These are phyloP conservation scores for Drosophila miranda DNA, from an alignment of 1,140 invertebrate species.

Conservation along the genomic window DNA sequence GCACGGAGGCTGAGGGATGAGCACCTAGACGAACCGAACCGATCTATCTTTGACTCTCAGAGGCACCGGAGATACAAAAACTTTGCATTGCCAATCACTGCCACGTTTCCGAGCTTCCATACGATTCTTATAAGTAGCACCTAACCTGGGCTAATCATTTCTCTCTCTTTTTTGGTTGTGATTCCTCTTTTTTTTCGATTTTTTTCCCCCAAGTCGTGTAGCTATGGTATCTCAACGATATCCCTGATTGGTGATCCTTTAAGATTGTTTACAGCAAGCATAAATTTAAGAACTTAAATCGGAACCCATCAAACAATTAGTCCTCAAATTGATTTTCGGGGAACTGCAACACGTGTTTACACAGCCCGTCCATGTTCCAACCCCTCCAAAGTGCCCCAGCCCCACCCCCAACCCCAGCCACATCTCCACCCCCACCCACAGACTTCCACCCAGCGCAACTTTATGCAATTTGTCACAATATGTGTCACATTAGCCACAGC, in stretches of 20 bases:
- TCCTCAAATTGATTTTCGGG: slow-evolving; percentile 42
- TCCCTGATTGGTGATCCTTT: background rate
- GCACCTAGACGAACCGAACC: no score
- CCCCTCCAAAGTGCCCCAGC: slow-evolving; percentile 20
- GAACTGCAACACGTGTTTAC: slow-evolving; percentile 68
- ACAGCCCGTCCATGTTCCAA: slow-evolving; percentile 28
- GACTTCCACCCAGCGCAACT: slow-evolving; percentile 28
- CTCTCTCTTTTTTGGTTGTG: no score
- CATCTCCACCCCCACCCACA: background rate
- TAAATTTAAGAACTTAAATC: background rate
- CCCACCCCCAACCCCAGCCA: background rate
- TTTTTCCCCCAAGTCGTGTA: no score
- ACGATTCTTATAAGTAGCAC: no score
- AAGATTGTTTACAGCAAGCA: background rate
- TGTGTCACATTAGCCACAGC: slow-evolving; percentile 82
- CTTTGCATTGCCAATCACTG: no score
- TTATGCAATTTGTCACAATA: slow-evolving; percentile 82
- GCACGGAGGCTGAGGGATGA: no score
- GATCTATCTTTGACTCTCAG: no score
- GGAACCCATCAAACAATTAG: slow-evolving; percentile 17
- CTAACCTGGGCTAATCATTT: no score
- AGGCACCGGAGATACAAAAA: no score
- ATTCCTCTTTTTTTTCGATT: no score
- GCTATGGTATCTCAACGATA: no score
- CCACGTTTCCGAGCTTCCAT: no score